These are phyloP conservation scores for Rhingia campestris DNA, from an alignment of 2,888 invertebrate genomes.

Conservation along the genomic window DNA sequence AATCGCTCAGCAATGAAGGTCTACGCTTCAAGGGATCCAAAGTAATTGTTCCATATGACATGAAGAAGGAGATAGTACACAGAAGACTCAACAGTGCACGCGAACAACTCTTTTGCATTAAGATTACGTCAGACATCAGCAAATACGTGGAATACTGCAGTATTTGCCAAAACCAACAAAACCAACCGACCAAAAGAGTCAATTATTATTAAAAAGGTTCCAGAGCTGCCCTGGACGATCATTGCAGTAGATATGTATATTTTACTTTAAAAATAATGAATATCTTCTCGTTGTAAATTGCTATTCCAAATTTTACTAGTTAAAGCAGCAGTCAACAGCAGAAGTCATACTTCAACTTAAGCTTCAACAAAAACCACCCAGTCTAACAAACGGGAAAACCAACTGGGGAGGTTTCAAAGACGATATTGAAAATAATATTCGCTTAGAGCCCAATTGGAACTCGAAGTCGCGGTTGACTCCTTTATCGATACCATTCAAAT, in stretches of 20 bases:
- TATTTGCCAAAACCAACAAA: slow-evolving; percentile 43
- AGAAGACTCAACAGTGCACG: slow-evolving; percentile 28
- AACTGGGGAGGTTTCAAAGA: too few species aligned
- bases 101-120: slow-evolving; percentile 40
- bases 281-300: slow-evolving; percentile 40
- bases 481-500: too few species aligned
- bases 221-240: slow-evolving; percentile 42
- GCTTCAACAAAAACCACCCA: too few species aligned
- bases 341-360: slow-evolving; percentile 39
- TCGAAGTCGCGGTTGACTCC: too few species aligned
- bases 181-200: slow-evolving; percentile 34
- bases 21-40: slow-evolving; percentile 38
- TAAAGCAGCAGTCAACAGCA: slow-evolving; percentile 24
- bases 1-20: slow-evolving; percentile 38
- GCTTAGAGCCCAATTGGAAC: too few species aligned
- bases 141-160: slow-evolving; percentile 30
- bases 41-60: slow-evolving; percentile 24
- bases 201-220: slow-evolving; percentile 25
- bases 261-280: slow-evolving; percentile 38
- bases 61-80: slow-evolving; percentile 38
- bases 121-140: slow-evolving; percentile 23
- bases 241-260: slow-evolving; percentile 46
- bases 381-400: too few species aligned
- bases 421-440: too few species aligned
- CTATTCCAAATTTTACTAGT: slow-evolving; percentile 41